Evolutionary conservation across 2,113 vertebrate genomes (phyloP).

Genomic region (Cryptomyrus ogoouensis): DNA sequence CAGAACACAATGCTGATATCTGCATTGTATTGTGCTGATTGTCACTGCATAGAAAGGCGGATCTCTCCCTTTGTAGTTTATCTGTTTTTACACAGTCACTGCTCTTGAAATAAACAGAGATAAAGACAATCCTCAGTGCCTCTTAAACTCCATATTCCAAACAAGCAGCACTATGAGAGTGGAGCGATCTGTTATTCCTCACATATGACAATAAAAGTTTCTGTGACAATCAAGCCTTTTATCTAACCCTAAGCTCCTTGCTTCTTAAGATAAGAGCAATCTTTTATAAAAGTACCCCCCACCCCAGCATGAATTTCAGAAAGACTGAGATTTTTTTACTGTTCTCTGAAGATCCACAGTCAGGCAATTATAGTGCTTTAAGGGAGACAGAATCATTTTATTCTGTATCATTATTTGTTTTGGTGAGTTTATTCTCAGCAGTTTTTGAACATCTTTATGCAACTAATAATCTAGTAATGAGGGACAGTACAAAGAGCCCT

Average conservation of each 20-base stretch:
- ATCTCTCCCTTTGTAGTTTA: not conserved
- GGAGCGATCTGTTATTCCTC: not conserved
- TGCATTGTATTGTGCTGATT: not conserved
- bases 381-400: not conserved
- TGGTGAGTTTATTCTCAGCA: not conserved
- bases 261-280: not conserved
- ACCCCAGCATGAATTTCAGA: not conserved
- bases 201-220: conserved; percentile 3
- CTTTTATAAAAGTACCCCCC: not conserved
- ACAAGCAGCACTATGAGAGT: not conserved
- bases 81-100: not conserved
- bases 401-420: not conserved
- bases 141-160: not conserved
- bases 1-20: not conserved
- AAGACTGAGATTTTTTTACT: not conserved
- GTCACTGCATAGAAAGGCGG: not conserved
- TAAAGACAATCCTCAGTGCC: not conserved
- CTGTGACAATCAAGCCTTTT: not conserved
- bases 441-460: not conserved
- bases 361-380: not conserved
- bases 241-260: not conserved
- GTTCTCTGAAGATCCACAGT: not conserved
- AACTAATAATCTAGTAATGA: not conserved
- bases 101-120: not conserved
- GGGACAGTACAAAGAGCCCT: not conserved